Conservation (phyloP, 2,797 vertebrate genomes). For the Coracias cyanogaster region DNA sequence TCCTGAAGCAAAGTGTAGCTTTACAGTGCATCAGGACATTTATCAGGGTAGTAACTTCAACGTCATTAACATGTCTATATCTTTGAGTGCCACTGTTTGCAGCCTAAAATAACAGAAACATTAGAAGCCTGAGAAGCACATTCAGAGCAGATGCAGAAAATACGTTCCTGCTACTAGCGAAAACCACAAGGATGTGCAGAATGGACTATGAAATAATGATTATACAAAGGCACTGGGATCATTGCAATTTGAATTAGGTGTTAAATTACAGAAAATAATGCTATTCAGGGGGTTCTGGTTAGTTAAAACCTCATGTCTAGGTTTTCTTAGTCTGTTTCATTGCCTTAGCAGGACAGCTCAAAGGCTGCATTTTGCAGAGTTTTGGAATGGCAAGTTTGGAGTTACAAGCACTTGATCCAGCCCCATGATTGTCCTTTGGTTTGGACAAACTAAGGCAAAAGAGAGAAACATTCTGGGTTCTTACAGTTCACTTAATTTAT, state of each 20-base stretch:
- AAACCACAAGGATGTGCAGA: fast-evolving
- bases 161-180: background rate
- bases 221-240: background rate
- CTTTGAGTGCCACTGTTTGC: background rate
- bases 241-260: background rate
- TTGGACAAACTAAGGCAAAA: background rate
- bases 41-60: background rate
- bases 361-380: background rate
- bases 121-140: background rate
- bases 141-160: background rate
- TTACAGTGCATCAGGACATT: background rate
- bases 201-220: background rate
- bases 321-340: background rate
- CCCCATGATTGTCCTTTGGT: background rate
- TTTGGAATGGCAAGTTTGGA: background rate
- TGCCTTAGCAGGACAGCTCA: background rate
- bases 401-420: background rate
- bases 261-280: background rate
- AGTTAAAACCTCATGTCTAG: background rate
- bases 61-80: background rate
- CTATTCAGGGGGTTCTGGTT: background rate
- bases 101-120: background rate
- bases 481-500: background rate
- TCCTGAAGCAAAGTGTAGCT: background rate
- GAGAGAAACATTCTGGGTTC: background rate